Conservation (phyloP, 2,888 invertebrate species). For the Tipula lateralis region DNA sequence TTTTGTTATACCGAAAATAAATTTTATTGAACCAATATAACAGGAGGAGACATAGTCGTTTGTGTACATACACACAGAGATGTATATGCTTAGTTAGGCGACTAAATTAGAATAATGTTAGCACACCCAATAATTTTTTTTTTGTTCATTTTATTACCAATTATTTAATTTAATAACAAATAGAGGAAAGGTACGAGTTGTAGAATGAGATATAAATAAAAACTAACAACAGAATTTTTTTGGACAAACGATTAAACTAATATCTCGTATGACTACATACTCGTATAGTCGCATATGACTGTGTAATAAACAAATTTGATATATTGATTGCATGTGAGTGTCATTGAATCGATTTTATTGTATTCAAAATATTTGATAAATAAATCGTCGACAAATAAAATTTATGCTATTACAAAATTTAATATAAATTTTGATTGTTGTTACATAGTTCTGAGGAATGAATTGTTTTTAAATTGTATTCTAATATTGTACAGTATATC, state of each 20-base stretch:
- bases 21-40: background rate
- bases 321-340: background rate
- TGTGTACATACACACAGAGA: background rate
- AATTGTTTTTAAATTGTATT: background rate
- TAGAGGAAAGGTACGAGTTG: background rate
- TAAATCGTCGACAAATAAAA: background rate
- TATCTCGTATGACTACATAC: too few species aligned
- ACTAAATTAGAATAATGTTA: constrained; percentile 1
- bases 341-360: background rate
- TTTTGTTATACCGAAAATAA: background rate
- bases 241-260: background rate
- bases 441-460: background rate
- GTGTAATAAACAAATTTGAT: background rate
- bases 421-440: background rate
- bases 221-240: background rate
- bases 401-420: background rate
- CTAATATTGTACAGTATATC: background rate
- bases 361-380: background rate
- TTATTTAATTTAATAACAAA: constrained; percentile 13
- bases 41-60: background rate
- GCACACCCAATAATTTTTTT: background rate
- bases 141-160: background rate
- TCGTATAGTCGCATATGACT: too few species aligned
- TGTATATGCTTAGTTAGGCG: background rate
- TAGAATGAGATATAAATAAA: background rate